Evolutionary conservation across 2,888 invertebrate species (phyloP).

Genomic region (Carcina quercana): DNA sequence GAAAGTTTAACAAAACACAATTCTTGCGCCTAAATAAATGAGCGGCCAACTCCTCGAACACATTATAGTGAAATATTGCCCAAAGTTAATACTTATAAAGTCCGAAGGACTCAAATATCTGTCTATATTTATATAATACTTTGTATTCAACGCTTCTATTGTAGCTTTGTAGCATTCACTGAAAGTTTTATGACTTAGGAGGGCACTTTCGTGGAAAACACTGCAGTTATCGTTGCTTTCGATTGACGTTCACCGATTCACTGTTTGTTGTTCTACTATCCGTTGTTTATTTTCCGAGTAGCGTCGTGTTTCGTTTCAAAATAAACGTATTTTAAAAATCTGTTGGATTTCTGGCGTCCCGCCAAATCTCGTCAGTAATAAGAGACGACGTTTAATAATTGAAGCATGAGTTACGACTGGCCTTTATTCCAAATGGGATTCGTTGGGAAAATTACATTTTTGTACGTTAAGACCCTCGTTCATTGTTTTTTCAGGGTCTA

Average conservation of each 20-base stretch:
- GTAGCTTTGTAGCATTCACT: constrained; percentile 3
- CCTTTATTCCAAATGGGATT: constrained; percentile 3
- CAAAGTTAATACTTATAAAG: constrained; percentile 31
- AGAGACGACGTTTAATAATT: constrained; percentile 7
- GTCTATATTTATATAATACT: constrained; percentile 28
- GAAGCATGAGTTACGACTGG: constrained; percentile 5
- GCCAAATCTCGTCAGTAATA: constrained; percentile 4
- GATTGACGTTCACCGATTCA: background rate
- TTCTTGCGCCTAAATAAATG: constrained; percentile 26
- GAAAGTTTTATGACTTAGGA: constrained; percentile 5
- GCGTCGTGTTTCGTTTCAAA: constrained; percentile 1
- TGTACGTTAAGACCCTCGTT: background rate
- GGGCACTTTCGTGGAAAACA: background rate
- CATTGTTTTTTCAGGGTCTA: background rate
- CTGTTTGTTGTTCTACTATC: background rate
- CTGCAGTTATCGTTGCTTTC: constrained; percentile 1
- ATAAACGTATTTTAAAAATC: constrained; percentile 3
- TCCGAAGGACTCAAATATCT: constrained; percentile 34
- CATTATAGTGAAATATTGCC: constrained; percentile 38
- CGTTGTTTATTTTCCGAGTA: constrained; percentile 1
- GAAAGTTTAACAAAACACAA: constrained; percentile 22
- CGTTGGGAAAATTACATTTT: background rate
- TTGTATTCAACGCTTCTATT: constrained; percentile 13
- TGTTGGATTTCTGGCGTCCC: constrained; percentile 2
- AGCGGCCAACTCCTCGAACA: constrained; percentile 39